Evolutionary conservation across 2,797 vertebrate species (phyloP).

Genomic region (Rhynchonycteris naso): DNA sequence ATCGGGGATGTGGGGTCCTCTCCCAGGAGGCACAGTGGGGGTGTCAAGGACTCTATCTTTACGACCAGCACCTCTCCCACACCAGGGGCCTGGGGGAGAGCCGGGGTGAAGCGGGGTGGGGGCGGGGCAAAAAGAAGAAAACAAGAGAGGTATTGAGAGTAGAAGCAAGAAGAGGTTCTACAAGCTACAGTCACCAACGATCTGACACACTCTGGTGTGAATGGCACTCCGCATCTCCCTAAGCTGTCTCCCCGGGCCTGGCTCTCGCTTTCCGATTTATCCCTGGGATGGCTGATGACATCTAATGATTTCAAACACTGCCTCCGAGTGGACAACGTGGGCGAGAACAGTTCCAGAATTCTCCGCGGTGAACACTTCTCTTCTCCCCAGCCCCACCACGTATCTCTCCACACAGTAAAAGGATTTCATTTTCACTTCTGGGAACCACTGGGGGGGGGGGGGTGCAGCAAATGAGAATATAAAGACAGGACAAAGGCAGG

Average conservation of each 20-base stretch:
- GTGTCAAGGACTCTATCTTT: constrained; percentile 91
- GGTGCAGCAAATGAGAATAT: neutral
- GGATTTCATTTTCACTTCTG: constrained; percentile 86
- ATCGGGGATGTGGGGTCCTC: constrained; percentile 89
- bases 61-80: constrained; percentile 81
- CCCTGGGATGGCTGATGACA: neutral
- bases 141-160: neutral
- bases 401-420: constrained; percentile 64
- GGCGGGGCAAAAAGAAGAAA: neutral
- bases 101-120: too few relatives aligned
- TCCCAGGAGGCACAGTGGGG: constrained; percentile 91
- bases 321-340: neutral
- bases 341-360: neutral
- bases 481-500: neutral
- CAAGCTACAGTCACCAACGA: neutral
- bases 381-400: neutral
- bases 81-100: constrained; percentile 60
- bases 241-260: neutral
- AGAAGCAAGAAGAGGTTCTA: neutral
- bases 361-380: neutral
- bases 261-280: constrained; percentile 1
- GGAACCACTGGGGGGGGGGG: neutral
- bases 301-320: neutral
- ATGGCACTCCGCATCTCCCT: neutral
- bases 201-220: neutral